phyloP scores from a whole-genome alignment of 2,888 invertebrate genomes.

The Amitus sp. region DNA sequence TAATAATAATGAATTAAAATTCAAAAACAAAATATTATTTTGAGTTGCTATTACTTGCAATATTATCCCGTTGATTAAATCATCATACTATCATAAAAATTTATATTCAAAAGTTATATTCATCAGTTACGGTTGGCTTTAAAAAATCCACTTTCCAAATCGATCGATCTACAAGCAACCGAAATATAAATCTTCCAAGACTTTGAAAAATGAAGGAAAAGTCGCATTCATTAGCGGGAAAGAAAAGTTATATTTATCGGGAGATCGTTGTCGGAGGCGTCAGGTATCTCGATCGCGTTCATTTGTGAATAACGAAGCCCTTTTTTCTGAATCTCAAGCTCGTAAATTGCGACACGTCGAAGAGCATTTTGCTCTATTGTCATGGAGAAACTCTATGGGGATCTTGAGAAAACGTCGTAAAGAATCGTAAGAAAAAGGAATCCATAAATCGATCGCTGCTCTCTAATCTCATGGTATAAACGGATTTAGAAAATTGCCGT shows the following conservation, averaged over 20 bases:
- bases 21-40: too few species aligned
- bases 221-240: constrained; percentile 2
- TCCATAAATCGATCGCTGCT: not conserved
- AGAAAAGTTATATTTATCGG: constrained; percentile 27
- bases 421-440: not conserved
- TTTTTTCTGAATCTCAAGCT: constrained; percentile 27
- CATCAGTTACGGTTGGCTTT: too few species aligned
- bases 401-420: constrained; percentile 25
- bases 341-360: constrained; percentile 35
- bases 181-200: too few species aligned
- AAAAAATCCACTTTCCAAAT: too few species aligned
- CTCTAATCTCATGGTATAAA: not conserved
- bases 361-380: constrained; percentile 7
- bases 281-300: constrained; percentile 22
- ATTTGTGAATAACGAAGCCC: constrained; percentile 37
- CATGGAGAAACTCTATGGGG: constrained; percentile 30
- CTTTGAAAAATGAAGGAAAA: not conserved
- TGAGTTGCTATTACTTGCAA: too few species aligned
- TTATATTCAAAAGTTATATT: too few species aligned
- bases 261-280: too few species aligned
- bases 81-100: too few species aligned
- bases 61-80: too few species aligned
- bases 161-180: too few species aligned
- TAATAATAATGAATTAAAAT: too few species aligned
- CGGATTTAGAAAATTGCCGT: not conserved